Evolutionary conservation across 2,113 vertebrate species (phyloP).

Genomic region (Micronycteris hirsuta): DNA sequence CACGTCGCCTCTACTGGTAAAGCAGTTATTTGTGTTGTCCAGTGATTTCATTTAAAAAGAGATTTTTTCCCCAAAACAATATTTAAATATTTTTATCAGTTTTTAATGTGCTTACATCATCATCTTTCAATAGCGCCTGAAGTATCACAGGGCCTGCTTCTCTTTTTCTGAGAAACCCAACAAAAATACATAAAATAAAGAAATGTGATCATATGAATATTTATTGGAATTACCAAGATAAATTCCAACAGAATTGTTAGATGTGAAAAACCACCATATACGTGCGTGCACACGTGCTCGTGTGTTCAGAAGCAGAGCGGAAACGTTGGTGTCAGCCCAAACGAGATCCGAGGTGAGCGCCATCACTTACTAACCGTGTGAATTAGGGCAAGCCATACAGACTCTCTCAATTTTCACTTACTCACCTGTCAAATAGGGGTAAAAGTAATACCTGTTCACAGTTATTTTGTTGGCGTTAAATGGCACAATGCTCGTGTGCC

Average conservation of each 20-base stretch:
- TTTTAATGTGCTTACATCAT: background rate
- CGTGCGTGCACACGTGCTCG: rapidly evolving
- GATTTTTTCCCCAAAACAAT: rapidly evolving
- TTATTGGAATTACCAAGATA: background rate
- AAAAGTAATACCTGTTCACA: background rate
- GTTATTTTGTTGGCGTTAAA: background rate
- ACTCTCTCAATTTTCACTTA: background rate
- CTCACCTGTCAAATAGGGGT: background rate
- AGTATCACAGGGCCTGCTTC: background rate
- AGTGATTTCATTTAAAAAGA: background rate
- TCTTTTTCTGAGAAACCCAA: background rate
- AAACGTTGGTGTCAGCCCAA: background rate
- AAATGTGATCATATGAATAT: background rate
- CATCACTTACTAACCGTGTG: background rate
- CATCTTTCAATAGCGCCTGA: background rate
- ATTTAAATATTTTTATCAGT: background rate
- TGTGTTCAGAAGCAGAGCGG: background rate
- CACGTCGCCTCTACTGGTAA: background rate
- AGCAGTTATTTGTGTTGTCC: background rate
- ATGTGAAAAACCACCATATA: background rate
- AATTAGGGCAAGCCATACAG: background rate
- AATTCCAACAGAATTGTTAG: background rate
- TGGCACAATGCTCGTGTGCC: background rate
- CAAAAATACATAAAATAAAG: background rate
- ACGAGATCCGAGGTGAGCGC: background rate